These are phyloP conservation scores for Meteorus cinctellus DNA, from an alignment of 2,888 invertebrate genomes.

Conservation along the genomic window DNA sequence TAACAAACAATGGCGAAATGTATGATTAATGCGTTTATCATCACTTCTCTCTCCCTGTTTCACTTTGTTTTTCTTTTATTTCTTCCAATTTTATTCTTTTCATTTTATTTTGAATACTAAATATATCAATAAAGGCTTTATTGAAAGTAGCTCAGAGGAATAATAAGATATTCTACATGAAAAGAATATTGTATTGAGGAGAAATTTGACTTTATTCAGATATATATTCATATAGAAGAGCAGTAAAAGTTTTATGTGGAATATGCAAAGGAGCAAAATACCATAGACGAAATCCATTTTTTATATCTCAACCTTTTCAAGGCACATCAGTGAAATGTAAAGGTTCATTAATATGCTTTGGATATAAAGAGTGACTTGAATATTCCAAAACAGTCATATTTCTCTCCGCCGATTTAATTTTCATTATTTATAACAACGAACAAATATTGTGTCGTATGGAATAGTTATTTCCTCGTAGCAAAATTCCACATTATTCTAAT, in stretches of 20 bases:
- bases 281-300: conserved; percentile 15
- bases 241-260: conserved; percentile 9
- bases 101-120: background rate
- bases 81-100: background rate
- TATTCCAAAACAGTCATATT: conserved; percentile 24
- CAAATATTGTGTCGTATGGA: background rate
- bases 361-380: conserved; percentile 16
- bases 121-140: too few species aligned
- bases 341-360: conserved; percentile 24
- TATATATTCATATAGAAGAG: background rate
- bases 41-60: background rate
- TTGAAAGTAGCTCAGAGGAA: background rate
- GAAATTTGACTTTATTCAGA: background rate
- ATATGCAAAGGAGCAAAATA: background rate
- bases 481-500: background rate
- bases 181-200: background rate
- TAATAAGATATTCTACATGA: background rate
- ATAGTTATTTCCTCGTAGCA: background rate
- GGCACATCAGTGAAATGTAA: conserved; percentile 43
- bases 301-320: conserved; percentile 34
- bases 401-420: conserved; percentile 6
- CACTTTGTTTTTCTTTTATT: background rate
- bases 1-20: conserved; percentile 10
- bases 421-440: conserved; percentile 6
- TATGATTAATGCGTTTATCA: conserved; percentile 13